Percentiles rank a stretch among this genome's conserved stretches.
Evolutionary conservation across 2,113 vertebrate species (phyloP).

Genomic region (Anhinga anhinga): DNA sequence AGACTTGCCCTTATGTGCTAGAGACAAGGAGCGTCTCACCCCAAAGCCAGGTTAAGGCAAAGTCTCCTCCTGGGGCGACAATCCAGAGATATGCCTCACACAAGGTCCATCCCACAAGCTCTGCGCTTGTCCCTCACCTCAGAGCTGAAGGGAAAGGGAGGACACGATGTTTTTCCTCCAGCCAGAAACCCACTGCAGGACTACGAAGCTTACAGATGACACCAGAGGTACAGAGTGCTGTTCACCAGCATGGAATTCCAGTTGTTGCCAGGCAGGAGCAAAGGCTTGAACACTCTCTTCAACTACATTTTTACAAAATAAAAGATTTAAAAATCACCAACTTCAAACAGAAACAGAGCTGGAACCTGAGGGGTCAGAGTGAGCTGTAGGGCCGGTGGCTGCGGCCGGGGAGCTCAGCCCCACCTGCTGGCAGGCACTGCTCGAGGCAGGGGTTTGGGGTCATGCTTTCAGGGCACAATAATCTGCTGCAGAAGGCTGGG

Average conservation of each 20-base stretch:
- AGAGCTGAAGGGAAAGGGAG: neutral
- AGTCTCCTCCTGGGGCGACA: neutral
- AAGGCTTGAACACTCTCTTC: neutral
- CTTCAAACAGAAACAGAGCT: neutral
- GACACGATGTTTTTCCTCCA: neutral
- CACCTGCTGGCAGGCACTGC: neutral
- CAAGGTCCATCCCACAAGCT: neutral
- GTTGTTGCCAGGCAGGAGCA: neutral
- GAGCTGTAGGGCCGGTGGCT: rapidly evolving
- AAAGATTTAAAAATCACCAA: neutral
- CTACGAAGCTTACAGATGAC: neutral
- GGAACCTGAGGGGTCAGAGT: neutral
- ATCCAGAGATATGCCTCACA: neutral
- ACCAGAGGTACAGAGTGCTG: neutral
- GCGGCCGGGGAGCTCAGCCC: neutral
- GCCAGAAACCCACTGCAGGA: neutral
- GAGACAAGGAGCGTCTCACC: neutral
- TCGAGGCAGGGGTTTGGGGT: rapidly evolving
- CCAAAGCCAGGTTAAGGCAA: neutral
- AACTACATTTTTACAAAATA: neutral
- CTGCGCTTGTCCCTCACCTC: neutral
- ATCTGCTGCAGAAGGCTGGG: neutral
- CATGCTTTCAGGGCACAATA: rapidly evolving
- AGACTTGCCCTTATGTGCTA: neutral
- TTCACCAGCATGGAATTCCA: neutral